phyloP scores from a whole-genome alignment of 2,888 invertebrate genomes.

The Perizoma affinitatum region DNA sequence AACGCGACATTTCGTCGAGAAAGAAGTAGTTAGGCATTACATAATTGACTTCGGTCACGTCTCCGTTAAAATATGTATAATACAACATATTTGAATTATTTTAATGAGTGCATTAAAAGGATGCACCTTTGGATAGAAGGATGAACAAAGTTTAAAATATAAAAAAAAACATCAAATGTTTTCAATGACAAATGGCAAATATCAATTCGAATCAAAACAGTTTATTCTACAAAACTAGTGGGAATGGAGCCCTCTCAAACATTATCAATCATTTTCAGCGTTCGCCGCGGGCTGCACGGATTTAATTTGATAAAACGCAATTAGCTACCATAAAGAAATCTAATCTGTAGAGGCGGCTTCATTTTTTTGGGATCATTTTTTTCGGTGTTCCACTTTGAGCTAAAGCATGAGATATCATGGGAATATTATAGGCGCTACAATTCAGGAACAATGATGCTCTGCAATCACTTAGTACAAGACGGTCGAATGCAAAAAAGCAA shows the following conservation, averaged over 20 bases:
- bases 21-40: too few species aligned
- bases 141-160: too few species aligned
- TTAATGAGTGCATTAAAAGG: too few species aligned
- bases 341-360: slow-evolving; percentile 74
- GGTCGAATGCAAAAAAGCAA: too few species aligned
- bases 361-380: slow-evolving; percentile 71
- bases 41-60: too few species aligned
- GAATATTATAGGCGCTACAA: slow-evolving; percentile 11
- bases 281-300: slow-evolving; percentile 60
- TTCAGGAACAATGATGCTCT: neutral
- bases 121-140: too few species aligned
- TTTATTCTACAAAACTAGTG: slow-evolving; percentile 81
- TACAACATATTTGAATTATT: too few species aligned
- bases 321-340: slow-evolving; percentile 84
- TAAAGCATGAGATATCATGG: slow-evolving; percentile 44
- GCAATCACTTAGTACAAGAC: too few species aligned
- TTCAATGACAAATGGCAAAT: slow-evolving; percentile 65
- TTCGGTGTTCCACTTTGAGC: slow-evolving; percentile 64
- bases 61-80: neutral
- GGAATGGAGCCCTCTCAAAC: slow-evolving; percentile 69
- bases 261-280: slow-evolving; percentile 76
- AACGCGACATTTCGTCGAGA: too few species aligned
- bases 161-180: slow-evolving; percentile 1
- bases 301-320: slow-evolving; percentile 84
- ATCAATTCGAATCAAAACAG: slow-evolving; percentile 79